These are phyloP conservation scores for Umimayanthus kanabou DNA, from an alignment of 92 coral and sea anemone genomes.

Conservation along the genomic window DNA sequence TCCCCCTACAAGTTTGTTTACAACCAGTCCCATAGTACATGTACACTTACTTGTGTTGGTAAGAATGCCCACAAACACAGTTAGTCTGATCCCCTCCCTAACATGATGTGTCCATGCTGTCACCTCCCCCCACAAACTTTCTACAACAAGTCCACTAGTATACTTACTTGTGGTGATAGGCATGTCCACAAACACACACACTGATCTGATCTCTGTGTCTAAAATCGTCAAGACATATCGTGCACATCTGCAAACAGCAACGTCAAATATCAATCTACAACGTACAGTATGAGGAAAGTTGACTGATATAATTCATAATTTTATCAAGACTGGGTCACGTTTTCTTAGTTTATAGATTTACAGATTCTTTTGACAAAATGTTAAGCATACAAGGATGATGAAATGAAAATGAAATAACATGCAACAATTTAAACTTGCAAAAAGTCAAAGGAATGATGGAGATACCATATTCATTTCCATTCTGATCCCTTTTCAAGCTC, in stretches of 20 bases:
- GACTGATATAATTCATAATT: background rate
- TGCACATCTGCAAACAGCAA: conserved; percentile 65
- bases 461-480: no score
- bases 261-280: background rate
- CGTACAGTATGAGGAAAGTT: background rate
- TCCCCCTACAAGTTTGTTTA: background rate
- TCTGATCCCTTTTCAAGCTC: no score
- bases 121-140: background rate
- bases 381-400: no score
- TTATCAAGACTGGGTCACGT: background rate
- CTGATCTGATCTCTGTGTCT: conserved; percentile 67
- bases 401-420: no score
- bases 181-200: conserved; percentile 84
- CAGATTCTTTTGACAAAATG: no score
- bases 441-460: no score
- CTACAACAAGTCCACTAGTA: background rate
- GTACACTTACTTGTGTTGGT: background rate
- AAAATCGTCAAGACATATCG: conserved; percentile 85
- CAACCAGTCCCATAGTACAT: background rate
- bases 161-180: conserved; percentile 87
- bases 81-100: background rate
- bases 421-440: no score
- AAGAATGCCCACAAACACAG: background rate
- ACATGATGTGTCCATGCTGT: background rate
- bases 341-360: no score